These are phyloP conservation scores for Corella eumyota DNA, from an alignment of 23 tunicate genomes.

Conservation along the genomic window DNA sequence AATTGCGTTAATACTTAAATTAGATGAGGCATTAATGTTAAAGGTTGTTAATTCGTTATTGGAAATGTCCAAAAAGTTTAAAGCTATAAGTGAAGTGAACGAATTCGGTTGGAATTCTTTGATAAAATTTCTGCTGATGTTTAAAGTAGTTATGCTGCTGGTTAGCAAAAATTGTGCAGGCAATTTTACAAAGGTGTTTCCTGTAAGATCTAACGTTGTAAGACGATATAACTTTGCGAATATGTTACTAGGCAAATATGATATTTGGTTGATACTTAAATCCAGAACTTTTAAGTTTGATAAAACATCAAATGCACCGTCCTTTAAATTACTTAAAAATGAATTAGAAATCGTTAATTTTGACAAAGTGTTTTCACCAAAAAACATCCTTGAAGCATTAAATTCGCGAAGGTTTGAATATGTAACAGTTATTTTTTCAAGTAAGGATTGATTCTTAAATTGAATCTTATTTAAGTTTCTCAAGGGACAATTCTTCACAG, in stretches of 20 bases:
- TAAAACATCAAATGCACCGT: neutral
- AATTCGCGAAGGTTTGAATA: neutral
- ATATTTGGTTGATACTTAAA: neutral
- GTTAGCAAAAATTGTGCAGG: neutral
- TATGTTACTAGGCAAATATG: neutral
- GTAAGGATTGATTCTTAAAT: too few relatives aligned
- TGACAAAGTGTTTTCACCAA: neutral
- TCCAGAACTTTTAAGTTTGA: neutral
- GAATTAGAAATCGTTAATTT: neutral
- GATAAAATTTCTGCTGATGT: slow-evolving; percentile 6
- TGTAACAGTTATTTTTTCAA: too few relatives aligned
- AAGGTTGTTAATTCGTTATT: too few relatives aligned
- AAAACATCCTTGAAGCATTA: neutral
- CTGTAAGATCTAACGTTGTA: neutral
- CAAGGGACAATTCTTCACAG: neutral
- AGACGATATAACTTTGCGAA: neutral
- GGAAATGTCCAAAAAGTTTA: neutral
- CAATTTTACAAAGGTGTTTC: neutral
- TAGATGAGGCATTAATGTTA: too few relatives aligned
- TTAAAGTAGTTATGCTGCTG: neutral
- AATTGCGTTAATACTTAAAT: too few relatives aligned
- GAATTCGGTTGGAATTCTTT: neutral
- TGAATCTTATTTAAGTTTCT: too few relatives aligned
- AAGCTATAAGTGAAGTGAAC: neutral
- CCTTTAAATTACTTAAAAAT: neutral